Conservation (phyloP, 53 echinoderm and acorn worm species). For the Zoroaster sp. region DNA sequence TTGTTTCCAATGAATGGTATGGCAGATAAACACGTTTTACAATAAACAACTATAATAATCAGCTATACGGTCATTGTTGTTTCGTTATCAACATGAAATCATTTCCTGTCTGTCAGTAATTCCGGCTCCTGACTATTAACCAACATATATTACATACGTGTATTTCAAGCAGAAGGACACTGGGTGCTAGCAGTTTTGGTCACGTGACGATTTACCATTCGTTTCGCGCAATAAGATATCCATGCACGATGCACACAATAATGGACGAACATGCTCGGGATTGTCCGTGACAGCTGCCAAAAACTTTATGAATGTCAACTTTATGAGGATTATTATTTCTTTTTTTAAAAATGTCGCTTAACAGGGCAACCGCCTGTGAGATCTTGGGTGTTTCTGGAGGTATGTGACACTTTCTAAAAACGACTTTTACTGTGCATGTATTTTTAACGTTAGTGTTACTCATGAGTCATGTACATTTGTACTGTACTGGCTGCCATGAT, state of each 20-base stretch:
- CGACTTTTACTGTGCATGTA: no score
- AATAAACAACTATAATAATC: no score
- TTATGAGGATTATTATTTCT: neutral
- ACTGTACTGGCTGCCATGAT: no score
- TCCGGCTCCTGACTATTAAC: neutral
- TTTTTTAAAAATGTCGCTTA: slow-evolving; percentile 40
- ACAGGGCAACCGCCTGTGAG: slow-evolving; percentile 35
- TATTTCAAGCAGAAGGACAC: no score
- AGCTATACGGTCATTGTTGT: no score
- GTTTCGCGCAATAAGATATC: neutral
- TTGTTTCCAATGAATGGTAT: no score
- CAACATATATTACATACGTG: neutral
- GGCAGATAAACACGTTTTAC: no score
- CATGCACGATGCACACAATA: neutral
- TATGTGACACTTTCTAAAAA: no score
- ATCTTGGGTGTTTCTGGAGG: slow-evolving; percentile 47
- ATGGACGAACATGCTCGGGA: neutral
- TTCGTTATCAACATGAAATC: no score
- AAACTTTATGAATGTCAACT: slow-evolving; percentile 31
- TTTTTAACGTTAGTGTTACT: no score
- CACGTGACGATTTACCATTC: slow-evolving; percentile 10
- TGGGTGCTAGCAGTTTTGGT: neutral
- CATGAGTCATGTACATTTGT: no score
- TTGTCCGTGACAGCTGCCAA: neutral
- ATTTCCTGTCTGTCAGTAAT: neutral